Base-by-base conservation (phyloP, 2,888 invertebrate species). In the Brachynemurus nebulosus region DNA sequence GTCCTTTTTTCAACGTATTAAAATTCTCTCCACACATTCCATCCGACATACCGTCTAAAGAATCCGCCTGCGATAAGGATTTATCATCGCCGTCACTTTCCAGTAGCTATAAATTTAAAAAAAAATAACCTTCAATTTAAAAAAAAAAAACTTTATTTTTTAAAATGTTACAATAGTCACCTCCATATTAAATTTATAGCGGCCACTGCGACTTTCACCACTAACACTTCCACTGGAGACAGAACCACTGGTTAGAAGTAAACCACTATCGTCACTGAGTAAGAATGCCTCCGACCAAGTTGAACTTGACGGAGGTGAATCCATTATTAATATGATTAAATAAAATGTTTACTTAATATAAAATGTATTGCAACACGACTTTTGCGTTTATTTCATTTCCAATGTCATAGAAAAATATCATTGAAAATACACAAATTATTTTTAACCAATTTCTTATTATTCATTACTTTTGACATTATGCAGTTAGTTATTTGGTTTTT, bases 41-140 rank as follows among this genome's bases (percentile, higher is more conserved):
- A 60, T 85, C 85, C 4, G 84, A 82, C 62, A 64, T 65, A 45
- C 80, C 76, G 62, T 83, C 85, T 53, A 82, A 68, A 9, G 83
- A 84, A 64, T 84, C 84, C 55, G 78, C 77, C 59, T 82, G 78
- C n/a, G 84, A 85, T 48, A 85, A 68, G 39, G 80, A 80, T 59
- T 74, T 74, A 51, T 77, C 78, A 63, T 85, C 85, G 57, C 80
- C 82, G 63, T 86, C 86, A 62, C 85, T 86, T 63, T 85, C 85
- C 66, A 80, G 78, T 63, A 82, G 71, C 81, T 82, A 62, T 49
- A 65, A 65, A 30, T 53, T 36, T 47, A 37, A 44, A 45, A 39
- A 25, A 45, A 23, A 19, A n/a, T 16, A 11, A n/a, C 17, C 21
- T 36, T 21, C 20, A 12, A 40, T 7, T 18, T 12, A 44, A n/a